Conservation (phyloP, 2,888 invertebrate genomes). For the Candidula unifasciata region DNA sequence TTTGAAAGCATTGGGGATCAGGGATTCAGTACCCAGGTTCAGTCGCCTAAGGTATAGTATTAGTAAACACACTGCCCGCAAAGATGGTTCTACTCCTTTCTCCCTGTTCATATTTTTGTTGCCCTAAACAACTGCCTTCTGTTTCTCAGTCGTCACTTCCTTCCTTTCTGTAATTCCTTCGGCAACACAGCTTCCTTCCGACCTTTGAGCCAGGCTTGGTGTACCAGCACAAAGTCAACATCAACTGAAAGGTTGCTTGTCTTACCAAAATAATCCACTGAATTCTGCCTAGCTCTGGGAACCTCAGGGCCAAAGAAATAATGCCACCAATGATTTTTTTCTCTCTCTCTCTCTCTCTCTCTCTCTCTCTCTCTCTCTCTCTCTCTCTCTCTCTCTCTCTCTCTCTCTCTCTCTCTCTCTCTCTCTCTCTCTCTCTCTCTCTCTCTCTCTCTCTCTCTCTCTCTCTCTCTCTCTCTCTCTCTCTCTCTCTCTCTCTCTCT, state of each 20-base stretch:
- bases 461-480: no score
- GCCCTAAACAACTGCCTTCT: background rate
- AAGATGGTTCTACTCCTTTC: no score
- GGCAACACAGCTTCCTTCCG: background rate
- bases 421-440: no score
- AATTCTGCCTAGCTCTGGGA: background rate
- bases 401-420: constrained; percentile 15
- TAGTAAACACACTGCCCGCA: no score
- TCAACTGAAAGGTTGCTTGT: constrained; percentile 31
- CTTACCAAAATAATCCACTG: constrained; percentile 18
- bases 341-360: background rate
- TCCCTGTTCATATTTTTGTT: no score
- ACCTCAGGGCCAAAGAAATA: background rate
- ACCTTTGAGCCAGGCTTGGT: constrained; percentile 18
- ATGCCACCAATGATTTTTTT: background rate
- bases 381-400: constrained; percentile 2
- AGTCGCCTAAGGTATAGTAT: no score
- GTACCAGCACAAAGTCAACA: constrained; percentile 35
- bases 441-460: no score
- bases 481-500: no score
- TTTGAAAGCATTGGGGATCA: no score
- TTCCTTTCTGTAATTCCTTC: constrained; percentile 4
- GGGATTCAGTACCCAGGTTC: no score
- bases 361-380: constrained; percentile 15
- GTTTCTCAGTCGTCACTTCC: background rate